A percentile compares a stretch with the other conserved stretches of the same genome.
These are phyloP conservation scores for Drosophila equinoxialis DNA, from an alignment of 1,140 invertebrate genomes.

Conservation along the genomic window DNA sequence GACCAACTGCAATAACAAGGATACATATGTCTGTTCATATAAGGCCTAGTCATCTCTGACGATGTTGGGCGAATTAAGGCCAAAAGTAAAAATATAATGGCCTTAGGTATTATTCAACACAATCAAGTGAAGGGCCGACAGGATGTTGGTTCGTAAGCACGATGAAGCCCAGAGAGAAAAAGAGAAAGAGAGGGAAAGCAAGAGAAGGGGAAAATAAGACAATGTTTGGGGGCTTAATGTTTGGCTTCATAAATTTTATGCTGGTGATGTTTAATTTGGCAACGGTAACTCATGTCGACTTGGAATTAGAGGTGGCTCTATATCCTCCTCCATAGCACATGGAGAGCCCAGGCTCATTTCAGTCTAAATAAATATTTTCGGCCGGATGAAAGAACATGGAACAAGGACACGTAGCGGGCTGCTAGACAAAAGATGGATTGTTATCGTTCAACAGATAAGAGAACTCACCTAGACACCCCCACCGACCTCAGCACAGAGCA, in stretches of 20 bases:
- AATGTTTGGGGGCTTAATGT: conserved; percentile 56
- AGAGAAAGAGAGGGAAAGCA: not conserved
- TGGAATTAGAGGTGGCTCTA: conserved; percentile 50
- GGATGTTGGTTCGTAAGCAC: conserved; percentile 33
- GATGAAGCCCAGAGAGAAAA: no score
- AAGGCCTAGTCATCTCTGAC: conserved; percentile 1
- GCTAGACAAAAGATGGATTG: conserved; percentile 79
- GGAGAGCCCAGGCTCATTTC: conserved; percentile 47
- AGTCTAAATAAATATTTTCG: conserved; percentile 57
- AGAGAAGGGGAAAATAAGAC: not conserved
- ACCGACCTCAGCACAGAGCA: not conserved
- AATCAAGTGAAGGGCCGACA: conserved; percentile 13
- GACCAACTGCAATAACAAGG: conserved; percentile 9
- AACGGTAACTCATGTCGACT: conserved; percentile 78
- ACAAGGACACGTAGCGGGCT: conserved; percentile 47
- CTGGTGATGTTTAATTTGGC: conserved; percentile 78
- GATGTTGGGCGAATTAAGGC: conserved; percentile 6
- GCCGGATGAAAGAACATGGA: conserved; percentile 23
- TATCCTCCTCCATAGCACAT: not conserved
- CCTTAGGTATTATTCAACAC: conserved; percentile 5
- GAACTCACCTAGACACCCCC: conserved; percentile 1
- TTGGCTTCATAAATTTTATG: conserved; percentile 78
- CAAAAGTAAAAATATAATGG: conserved; percentile 12
- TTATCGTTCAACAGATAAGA: conserved; percentile 77
- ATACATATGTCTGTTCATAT: not conserved